Base-by-base conservation (phyloP, 2,888 invertebrate species). In the Emmelina monodactyla region DNA sequence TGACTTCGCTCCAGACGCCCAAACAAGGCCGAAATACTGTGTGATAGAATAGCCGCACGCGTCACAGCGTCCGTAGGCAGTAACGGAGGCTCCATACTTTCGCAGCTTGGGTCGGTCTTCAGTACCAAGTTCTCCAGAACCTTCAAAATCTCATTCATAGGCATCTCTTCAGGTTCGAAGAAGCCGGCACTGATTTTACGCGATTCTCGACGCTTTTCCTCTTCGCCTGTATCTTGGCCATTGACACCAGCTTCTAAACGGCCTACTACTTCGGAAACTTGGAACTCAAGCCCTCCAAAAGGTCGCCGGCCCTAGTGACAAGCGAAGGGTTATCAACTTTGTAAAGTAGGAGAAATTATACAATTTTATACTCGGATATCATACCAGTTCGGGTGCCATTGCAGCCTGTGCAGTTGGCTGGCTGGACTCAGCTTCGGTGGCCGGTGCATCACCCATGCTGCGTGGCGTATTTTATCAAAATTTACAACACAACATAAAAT, bases 11-110 rank as follows among this genome's bases (percentile, higher is more conserved):
- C 92, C 43, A 96, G 65, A 34, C 91, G 88, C n/a, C 91, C 88
- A 43, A 93, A 87, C 57, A 92, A 89, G 1, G 95, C 94, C 3
- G 91, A 88, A 46, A 96, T 84, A 58, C 92, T 91, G 62, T 95
- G 94, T n/a, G 93, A 88, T 14, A 93, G 83, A 35, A 94, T 84
- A 7, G 92, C 73, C 2, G 78, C 73, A 5, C 78, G 68, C 32
- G 83, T 84, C 36, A 83, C 78, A 28, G 85, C 81, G 43, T 85
- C 84, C 37, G 88, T 87, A 7, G 88, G 76, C 28, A 84, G 67
- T 32, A 87, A 80, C 35, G 86, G 78, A 14, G 83, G 83, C 40
- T 84, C 85, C 1, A 81, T 54, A 51, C 85, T 86, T 38, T 87
- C 87, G 51, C 86, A 83, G 49, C 85, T 85, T 33, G 78, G 76